Evolutionary conservation across 1,140 invertebrate species (phyloP), one percentile per base, ranked within the genome.

Genomic region (Drosophila insularis): DNA sequence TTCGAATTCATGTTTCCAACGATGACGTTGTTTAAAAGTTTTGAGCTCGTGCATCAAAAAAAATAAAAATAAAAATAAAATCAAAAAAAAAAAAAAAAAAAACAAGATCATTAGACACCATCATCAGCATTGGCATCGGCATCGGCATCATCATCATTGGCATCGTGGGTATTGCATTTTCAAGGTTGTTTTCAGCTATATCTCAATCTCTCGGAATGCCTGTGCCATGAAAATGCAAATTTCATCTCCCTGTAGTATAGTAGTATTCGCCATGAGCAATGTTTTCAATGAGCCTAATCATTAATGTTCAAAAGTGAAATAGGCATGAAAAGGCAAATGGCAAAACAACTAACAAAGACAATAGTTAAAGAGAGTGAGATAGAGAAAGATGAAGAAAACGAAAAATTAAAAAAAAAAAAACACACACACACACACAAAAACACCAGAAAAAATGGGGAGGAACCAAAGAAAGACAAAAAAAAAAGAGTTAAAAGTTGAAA

Each of bases 211-310:
- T 54, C 21, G 43, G 63, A 77, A 74, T 64, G 55, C 61, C 53
- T 71, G 63, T 68, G 68, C 67, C 80, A 89, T 89, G 84, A 89
- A 86, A 89, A 89, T 89, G 84, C 84, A 89, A 89, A 89, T 73
- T 68, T 72, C 43, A 19, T 46, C 43, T 46, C 43, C 43, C 72
- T 53, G 3, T 13, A 13, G n/a, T 40, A 27, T 7, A 11, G 27
- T n/a, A 35, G 55, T 71, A 64, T 80, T 69, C 62, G 60, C 74
- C 66, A 76, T 70, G 63, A 73, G 74, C 71, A 81, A 69, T 77
- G 73, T 72, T 79, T 81, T 79, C 80, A 89, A 84, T 84, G 71
- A 80, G 71, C 70, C 74, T 74, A 80, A 89, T 87, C 78, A 63
- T 78, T 74, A 74, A 71, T 70, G 59, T 62, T 58, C 56, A 56